phyloP scores from a whole-genome alignment of 2,888 invertebrate species.

The Buathra laborator region DNA sequence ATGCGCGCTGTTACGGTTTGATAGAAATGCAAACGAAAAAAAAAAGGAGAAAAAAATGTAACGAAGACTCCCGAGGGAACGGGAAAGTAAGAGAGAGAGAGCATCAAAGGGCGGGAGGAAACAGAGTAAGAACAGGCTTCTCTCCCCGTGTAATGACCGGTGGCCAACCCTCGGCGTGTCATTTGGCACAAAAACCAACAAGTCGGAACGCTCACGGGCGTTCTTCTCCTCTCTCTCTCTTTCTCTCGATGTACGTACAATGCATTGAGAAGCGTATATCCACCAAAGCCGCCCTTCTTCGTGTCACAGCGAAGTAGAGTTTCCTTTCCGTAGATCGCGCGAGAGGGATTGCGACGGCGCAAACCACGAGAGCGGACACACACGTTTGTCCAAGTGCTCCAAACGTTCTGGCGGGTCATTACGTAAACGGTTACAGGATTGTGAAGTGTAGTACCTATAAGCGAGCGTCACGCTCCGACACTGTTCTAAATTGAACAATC shows the following conservation, averaged over 20 bases:
- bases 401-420: slow-evolving; percentile 61
- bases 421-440: slow-evolving; percentile 63
- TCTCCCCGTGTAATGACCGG: slow-evolving; percentile 68
- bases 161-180: slow-evolving; percentile 70
- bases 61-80: slow-evolving; percentile 43
- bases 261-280: slow-evolving; percentile 40
- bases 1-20: slow-evolving; percentile 80
- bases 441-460: slow-evolving; percentile 70
- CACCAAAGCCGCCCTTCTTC: slow-evolving; percentile 59
- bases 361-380: slow-evolving; percentile 35
- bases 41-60: slow-evolving; percentile 57
- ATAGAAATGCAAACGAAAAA: slow-evolving; percentile 80
- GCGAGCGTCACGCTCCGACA: slow-evolving; percentile 79
- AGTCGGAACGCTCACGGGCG: slow-evolving; percentile 66
- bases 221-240: slow-evolving; percentile 10
- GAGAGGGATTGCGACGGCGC: slow-evolving; percentile 22
- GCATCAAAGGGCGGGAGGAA: slow-evolving; percentile 43
- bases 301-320: slow-evolving; percentile 51
- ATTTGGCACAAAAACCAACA: slow-evolving; percentile 72
- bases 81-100: slow-evolving; percentile 1
- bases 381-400: slow-evolving; percentile 28
- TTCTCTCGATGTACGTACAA: slow-evolving; percentile 33
- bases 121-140: slow-evolving; percentile 19
- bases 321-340: slow-evolving; percentile 45
- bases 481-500: slow-evolving; percentile 80